These are phyloP conservation scores for Tricholaema leucomelas DNA, from an alignment of 2,113 vertebrate species.

Conservation along the genomic window DNA sequence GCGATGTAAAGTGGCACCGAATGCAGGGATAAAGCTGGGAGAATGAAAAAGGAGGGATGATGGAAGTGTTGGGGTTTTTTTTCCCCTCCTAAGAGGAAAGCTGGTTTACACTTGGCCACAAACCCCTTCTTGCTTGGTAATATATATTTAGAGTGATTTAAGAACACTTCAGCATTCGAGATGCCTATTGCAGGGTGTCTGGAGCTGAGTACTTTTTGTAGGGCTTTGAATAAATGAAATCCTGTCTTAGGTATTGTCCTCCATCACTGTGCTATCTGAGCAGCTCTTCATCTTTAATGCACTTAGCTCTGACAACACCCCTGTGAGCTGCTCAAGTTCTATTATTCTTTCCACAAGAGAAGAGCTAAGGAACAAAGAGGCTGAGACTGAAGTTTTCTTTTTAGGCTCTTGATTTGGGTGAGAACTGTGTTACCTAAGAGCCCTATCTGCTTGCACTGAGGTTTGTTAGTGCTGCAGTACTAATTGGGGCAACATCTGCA, in stretches of 20 bases:
- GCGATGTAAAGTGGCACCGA: not conserved
- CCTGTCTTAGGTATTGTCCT: not conserved
- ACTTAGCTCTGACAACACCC: not conserved
- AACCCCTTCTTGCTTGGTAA: not conserved
- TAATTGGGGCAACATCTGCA: not conserved
- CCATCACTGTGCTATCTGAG: not conserved
- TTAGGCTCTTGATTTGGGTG: not conserved
- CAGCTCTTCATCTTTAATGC: slow-evolving; percentile 11
- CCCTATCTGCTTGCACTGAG: not conserved
- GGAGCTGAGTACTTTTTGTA: not conserved
- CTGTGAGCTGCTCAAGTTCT: not conserved
- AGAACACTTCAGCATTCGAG: not conserved
- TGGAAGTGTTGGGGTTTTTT: not conserved
- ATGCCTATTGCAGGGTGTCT: not conserved
- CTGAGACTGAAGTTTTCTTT: not conserved
- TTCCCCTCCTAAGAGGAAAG: not conserved
- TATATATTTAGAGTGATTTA: slow-evolving; percentile 29
- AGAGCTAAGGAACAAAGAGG: not conserved
- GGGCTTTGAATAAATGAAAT: slow-evolving; percentile 28
- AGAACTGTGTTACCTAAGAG: not conserved
- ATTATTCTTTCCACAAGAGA: not conserved
- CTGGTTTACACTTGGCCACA: not conserved
- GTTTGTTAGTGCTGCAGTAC: not conserved
- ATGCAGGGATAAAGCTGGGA: not conserved
- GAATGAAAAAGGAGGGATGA: not conserved